These are phyloP conservation scores for Eurypyga helias DNA, from an alignment of 2,113 vertebrate species.

Conservation along the genomic window DNA sequence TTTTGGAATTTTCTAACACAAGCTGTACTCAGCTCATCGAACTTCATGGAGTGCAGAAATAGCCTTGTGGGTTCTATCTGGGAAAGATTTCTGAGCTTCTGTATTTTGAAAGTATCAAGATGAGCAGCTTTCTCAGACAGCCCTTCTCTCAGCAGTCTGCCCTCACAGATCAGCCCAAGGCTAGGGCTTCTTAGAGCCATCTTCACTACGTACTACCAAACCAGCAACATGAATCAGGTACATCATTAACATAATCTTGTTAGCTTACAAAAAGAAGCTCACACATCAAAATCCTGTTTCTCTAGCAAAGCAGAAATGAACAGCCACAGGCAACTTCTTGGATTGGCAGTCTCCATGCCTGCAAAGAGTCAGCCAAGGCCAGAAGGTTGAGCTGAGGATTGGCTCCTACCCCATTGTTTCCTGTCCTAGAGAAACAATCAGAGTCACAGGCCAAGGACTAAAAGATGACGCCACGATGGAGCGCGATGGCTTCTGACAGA, in stretches of 20 bases:
- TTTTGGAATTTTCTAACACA: conserved; percentile 33
- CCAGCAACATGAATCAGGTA: neutral
- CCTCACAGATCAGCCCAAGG: neutral
- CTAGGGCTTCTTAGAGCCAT: neutral
- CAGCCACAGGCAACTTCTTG: neutral
- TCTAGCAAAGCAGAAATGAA: neutral
- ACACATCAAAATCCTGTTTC: neutral
- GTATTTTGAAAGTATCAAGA: neutral
- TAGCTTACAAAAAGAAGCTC: neutral
- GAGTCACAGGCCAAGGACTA: neutral
- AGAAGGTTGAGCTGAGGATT: neutral
- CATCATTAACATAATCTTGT: neutral
- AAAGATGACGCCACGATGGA: fast-evolving
- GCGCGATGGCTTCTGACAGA: neutral
- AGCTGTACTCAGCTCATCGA: conserved; percentile 17
- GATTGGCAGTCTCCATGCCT: neutral
- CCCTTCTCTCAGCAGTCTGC: neutral
- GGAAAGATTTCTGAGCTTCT: neutral
- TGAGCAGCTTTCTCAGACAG: neutral
- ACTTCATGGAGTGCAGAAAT: neutral
- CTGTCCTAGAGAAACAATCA: neutral
- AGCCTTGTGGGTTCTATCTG: conserved; percentile 12
- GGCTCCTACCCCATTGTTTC: neutral
- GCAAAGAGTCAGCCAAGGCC: neutral
- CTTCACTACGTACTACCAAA: neutral